Percentiles rank a stretch among this genome's conserved stretches.
These are phyloP conservation scores for Mystacides longicornis DNA, from an alignment of 2,888 invertebrate genomes.

Conservation along the genomic window DNA sequence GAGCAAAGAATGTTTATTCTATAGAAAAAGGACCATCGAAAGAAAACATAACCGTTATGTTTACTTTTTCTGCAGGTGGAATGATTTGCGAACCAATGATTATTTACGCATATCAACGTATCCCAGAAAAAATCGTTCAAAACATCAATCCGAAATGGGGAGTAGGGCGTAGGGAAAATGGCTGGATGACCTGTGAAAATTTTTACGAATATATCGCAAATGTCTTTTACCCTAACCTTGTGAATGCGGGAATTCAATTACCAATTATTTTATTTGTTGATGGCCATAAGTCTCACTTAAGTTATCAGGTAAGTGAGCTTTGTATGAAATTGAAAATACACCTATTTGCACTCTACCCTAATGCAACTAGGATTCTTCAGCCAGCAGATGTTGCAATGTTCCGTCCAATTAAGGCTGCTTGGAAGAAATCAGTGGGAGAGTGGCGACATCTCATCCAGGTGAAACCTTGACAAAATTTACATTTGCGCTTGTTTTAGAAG, in stretches of 20 bases:
- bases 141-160: neutral
- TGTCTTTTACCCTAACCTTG: neutral
- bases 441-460: neutral
- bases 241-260: neutral
- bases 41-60: slow-evolving; percentile 7
- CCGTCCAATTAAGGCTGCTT: neutral
- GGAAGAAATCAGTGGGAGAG: neutral
- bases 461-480: neutral
- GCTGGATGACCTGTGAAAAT: neutral
- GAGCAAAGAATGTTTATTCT: slow-evolving; percentile 5
- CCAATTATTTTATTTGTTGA: neutral
- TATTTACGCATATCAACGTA: neutral
- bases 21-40: slow-evolving; percentile 1
- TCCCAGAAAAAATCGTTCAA: neutral
- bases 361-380: neutral
- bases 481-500: neutral
- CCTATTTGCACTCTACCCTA: neutral
- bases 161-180: neutral
- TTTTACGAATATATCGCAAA: neutral
- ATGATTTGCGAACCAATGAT: neutral
- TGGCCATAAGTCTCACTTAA: neutral
- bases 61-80: slow-evolving; percentile 7
- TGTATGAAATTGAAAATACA: neutral
- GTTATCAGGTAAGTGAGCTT: neutral
- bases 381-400: neutral